Percentiles rank a stretch among this genome's conserved stretches.
Evolutionary conservation across 1,140 invertebrate species (phyloP).

Genomic region (Chymomyza costata): DNA sequence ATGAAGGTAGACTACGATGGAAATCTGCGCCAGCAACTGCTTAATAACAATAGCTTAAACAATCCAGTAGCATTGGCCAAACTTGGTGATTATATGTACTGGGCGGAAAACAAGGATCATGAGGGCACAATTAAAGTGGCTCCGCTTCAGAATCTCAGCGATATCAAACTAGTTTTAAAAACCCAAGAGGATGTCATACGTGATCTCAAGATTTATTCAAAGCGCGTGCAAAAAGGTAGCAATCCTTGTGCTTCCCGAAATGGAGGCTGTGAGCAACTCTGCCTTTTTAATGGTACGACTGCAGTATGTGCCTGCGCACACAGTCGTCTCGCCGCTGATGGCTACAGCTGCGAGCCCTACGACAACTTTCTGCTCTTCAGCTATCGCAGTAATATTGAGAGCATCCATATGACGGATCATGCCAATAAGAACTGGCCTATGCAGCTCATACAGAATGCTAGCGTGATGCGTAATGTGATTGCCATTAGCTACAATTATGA

Average conservation of each 20-base stretch:
- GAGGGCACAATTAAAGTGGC: conserved; percentile 82
- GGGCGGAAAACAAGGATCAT: conserved; percentile 78
- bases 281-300: conserved; percentile 83
- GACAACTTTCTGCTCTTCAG: conserved; percentile 87
- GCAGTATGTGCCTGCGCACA: conserved; percentile 85
- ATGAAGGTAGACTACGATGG: conserved; percentile 88
- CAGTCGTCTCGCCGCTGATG: conserved; percentile 81
- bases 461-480: conserved; percentile 87
- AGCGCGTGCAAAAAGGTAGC: conserved; percentile 77
- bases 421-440: conserved; percentile 85
- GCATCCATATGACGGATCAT: conserved; percentile 83
- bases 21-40: conserved; percentile 79
- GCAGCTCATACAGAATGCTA: conserved; percentile 81
- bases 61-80: conserved; percentile 83
- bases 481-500: conserved; percentile 88
- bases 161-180: conserved; percentile 77
- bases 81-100: conserved; percentile 63
- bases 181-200: conserved; percentile 82
- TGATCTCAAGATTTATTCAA: conserved; percentile 81
- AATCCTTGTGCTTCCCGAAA: conserved; percentile 84
- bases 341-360: conserved; percentile 82
- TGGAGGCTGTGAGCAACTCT: conserved; percentile 87
- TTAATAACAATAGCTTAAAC: conserved; percentile 83
- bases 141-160: conserved; percentile 78
- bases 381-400: conserved; percentile 84